Conservation (phyloP, 1,140 invertebrate species). For the Drosophila mauritiana region DNA sequence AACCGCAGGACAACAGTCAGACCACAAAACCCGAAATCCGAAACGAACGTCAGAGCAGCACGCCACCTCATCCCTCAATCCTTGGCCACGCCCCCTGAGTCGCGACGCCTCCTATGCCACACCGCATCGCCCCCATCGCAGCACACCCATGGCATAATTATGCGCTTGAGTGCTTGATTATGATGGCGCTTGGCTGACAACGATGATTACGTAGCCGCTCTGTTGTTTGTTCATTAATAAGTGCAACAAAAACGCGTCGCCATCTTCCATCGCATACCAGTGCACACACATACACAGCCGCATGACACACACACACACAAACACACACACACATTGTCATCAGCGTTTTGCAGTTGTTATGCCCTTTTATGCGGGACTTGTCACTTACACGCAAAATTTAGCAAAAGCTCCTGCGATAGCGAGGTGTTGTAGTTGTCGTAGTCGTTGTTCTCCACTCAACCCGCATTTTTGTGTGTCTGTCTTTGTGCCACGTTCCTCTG, state of each 20-base stretch:
- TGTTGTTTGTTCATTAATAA: conserved; percentile 82
- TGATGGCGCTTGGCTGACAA: conserved; percentile 72
- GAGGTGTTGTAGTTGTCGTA: conserved; percentile 57
- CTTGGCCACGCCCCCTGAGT: neutral
- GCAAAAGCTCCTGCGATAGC: conserved; percentile 74
- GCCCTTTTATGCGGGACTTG: conserved; percentile 74
- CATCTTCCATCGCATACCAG: neutral
- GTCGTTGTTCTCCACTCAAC: conserved; percentile 23
- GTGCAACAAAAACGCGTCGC: conserved; percentile 75
- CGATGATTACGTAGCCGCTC: conserved; percentile 73
- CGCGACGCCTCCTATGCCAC: neutral
- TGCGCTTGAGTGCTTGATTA: conserved; percentile 71
- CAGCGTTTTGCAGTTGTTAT: conserved; percentile 59
- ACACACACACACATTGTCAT: conserved; percentile 25
- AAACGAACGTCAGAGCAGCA: conserved; percentile 35
- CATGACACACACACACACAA: conserved; percentile 16
- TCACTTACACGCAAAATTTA: conserved; percentile 82
- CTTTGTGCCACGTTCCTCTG: conserved; percentile 8
- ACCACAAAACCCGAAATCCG: conserved; percentile 38
- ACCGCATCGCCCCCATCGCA: neutral
- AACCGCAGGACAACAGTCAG: conserved; percentile 44
- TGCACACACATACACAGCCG: conserved; percentile 21
- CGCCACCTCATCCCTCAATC: conserved; percentile 40
- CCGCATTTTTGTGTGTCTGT: conserved; percentile 42
- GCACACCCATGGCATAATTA: conserved; percentile 63